phyloP scores from a whole-genome alignment of 2,113 vertebrate species.

The Sula dactylatra region DNA sequence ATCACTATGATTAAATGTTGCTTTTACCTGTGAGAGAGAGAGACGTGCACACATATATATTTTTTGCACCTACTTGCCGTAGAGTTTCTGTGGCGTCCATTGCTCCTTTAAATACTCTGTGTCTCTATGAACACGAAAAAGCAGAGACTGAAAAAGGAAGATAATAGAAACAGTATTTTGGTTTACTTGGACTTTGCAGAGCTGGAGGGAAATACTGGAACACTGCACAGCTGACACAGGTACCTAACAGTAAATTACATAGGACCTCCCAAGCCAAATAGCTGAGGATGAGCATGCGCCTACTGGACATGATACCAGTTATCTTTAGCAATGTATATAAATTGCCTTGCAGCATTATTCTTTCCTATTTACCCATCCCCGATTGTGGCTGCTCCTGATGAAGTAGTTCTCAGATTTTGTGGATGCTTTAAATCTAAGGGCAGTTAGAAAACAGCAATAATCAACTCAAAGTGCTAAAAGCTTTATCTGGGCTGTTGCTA shows the following conservation, averaged over 20 bases:
- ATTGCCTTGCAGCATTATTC: background rate
- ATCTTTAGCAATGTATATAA: background rate
- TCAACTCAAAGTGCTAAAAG: background rate
- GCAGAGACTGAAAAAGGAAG: background rate
- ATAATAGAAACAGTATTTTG: background rate
- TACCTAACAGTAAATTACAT: background rate
- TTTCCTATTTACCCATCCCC: background rate
- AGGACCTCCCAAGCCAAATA: background rate
- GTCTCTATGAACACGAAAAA: background rate
- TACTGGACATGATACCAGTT: background rate
- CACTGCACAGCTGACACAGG: background rate
- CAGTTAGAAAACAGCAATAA: background rate
- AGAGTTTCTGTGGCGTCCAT: background rate
- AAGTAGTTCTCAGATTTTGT: background rate
- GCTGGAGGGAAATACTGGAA: background rate
- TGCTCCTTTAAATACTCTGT: background rate
- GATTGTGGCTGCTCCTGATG: background rate
- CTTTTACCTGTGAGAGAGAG: background rate
- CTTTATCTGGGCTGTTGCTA: background rate
- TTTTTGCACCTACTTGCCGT: background rate
- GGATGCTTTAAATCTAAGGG: background rate
- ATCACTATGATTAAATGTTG: background rate
- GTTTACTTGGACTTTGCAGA: background rate
- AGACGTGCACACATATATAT: accelerated
- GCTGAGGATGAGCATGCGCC: background rate